Percentiles rank a stretch among this genome's conserved stretches.
phyloP scores from a whole-genome alignment of 1,140 invertebrate genomes.

The Atta cephalotes region DNA sequence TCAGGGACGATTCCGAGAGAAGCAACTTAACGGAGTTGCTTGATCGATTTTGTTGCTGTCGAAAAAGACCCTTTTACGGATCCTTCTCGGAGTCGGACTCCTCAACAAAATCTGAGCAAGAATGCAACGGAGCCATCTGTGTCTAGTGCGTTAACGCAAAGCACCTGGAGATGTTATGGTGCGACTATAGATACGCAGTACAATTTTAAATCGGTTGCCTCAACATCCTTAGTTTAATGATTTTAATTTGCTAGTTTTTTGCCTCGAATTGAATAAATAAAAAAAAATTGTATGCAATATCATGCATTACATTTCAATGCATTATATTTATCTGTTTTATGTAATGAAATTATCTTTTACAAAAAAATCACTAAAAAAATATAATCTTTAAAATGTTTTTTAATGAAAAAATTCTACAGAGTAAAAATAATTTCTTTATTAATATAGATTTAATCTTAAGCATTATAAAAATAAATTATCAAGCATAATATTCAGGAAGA shows the following conservation, averaged over 20 bases:
- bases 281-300: not conserved
- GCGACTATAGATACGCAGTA: slow-evolving; percentile 53
- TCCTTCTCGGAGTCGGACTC: slow-evolving; percentile 68
- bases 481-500: not conserved
- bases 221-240: slow-evolving; percentile 36
- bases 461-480: not conserved
- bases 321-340: not conserved
- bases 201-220: slow-evolving; percentile 14
- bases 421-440: slow-evolving; percentile 19
- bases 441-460: slow-evolving; percentile 10
- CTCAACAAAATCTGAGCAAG: slow-evolving; percentile 60
- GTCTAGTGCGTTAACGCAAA: slow-evolving; percentile 62
- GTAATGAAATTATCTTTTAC: not conserved
- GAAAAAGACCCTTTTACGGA: slow-evolving; percentile 76
- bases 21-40: slow-evolving; percentile 75
- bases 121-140: slow-evolving; percentile 64
- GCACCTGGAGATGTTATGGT: slow-evolving; percentile 60
- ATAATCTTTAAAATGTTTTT: not conserved
- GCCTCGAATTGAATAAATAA: not conserved
- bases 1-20: slow-evolving; percentile 86
- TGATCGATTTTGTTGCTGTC: slow-evolving; percentile 82
- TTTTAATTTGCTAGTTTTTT: not conserved
- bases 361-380: not conserved
- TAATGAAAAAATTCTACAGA: not conserved
- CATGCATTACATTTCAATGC: not conserved